These are phyloP conservation scores for Epinotia brunnichana DNA, from an alignment of 2,888 invertebrate genomes.

Conservation along the genomic window DNA sequence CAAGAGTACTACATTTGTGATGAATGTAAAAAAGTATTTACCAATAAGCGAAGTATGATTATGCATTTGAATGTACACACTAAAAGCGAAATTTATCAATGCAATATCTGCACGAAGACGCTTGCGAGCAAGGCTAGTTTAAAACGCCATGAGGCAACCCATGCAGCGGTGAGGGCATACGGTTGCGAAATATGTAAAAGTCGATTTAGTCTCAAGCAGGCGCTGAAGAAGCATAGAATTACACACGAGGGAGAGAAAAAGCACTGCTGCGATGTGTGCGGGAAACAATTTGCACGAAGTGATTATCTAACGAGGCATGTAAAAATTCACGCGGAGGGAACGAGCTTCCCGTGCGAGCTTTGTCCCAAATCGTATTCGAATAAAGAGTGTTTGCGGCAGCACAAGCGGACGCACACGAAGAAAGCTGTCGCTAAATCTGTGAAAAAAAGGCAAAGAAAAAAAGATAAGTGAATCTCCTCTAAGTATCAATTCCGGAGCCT, in stretches of 20 bases:
- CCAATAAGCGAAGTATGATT: neutral
- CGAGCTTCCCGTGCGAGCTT: neutral
- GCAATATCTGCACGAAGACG: neutral
- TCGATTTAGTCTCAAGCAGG: neutral
- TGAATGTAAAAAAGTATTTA: neutral
- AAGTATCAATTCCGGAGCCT: too few species aligned
- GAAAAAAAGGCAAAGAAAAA: too few species aligned
- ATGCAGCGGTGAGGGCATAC: neutral
- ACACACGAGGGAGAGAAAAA: neutral
- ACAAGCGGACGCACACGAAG: neutral
- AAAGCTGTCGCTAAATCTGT: neutral
- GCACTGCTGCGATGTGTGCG: neutral
- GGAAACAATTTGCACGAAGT: neutral
- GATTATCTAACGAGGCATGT: neutral
- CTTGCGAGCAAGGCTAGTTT: neutral
- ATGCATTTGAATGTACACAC: neutral
- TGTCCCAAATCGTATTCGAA: conserved; percentile 4
- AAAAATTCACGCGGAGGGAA: neutral
- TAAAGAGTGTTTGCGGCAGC: conserved; percentile 5
- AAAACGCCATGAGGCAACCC: neutral
- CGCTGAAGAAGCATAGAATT: neutral
- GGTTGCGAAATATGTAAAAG: neutral
- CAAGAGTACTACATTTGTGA: neutral
- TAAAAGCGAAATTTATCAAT: neutral
- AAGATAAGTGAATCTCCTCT: too few species aligned